Percentiles rank a stretch among this genome's conserved stretches.
Evolutionary conservation across 2,113 vertebrate genomes (phyloP).

Genomic region (Centropus unirufus): DNA sequence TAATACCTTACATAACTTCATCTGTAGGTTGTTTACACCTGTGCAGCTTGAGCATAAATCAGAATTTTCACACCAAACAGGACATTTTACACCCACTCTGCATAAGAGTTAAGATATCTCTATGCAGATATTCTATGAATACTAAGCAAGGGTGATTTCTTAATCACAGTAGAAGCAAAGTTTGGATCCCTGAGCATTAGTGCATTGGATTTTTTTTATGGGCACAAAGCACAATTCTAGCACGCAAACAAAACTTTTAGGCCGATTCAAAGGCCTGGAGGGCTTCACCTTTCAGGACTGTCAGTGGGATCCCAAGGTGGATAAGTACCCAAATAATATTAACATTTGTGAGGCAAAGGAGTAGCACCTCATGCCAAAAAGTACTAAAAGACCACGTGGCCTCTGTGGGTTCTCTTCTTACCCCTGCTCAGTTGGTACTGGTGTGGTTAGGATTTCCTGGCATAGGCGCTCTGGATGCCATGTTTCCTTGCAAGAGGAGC

Average conservation of each 20-base stretch:
- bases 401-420: conserved; percentile 58
- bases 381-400: accelerated
- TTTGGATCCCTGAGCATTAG: not conserved
- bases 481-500: conserved; percentile 84
- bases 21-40: not conserved
- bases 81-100: not conserved
- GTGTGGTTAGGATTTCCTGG: conserved; percentile 75
- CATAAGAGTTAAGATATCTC: not conserved
- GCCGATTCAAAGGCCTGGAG: not conserved
- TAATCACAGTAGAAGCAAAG: not conserved
- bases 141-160: not conserved
- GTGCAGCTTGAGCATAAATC: not conserved
- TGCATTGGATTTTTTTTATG: not conserved
- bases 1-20: not conserved
- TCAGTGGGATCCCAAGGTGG: not conserved
- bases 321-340: not conserved
- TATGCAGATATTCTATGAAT: not conserved
- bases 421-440: conserved; percentile 78
- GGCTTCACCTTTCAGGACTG: not conserved
- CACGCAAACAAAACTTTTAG: not conserved
- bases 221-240: not conserved
- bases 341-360: not conserved
- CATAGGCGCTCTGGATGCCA: conserved; percentile 84
- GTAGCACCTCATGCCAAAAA: not conserved
- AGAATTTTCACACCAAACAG: not conserved